Base-by-base conservation (phyloP, 1,140 invertebrate species). In the Neodiprion lecontei region DNA sequence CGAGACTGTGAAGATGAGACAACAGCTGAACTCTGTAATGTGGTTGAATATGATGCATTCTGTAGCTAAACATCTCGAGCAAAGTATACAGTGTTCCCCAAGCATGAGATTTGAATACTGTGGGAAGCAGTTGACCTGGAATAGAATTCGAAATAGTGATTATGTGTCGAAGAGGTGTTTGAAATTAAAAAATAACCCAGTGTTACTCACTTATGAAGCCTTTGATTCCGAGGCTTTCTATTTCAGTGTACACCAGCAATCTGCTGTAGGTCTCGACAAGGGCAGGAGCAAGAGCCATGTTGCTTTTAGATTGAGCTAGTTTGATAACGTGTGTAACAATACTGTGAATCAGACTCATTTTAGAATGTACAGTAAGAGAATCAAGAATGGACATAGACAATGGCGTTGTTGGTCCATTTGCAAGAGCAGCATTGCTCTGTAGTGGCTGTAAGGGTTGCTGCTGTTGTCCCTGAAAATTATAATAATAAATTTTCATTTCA, bases 311-410 rank as follows among this genome's bases (percentile, higher is more conserved):
- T 78, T 97, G 95, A 0, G 96, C 95, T 72, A 95, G 89, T 84
- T 97, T 97, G 14, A 96, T 95, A 1, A 98, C 94, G 81, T 97
- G 93, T 1, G 95, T 94, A 0, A 97, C 96, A 79, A 97, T 97
- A 69, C 94, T 95, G 82, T 99, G 97, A 73, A 99, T 98, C n/a
- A 99, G 87, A 76, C 96, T 97, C 97, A 99, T 99, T 87, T 99
- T 99, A 0, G 96, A 96, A 86, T 99, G 97, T 11, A 98, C 95
- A 0, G 98, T 98, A 14, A 99, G 86, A n/a, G 97, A 97, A 84
- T 99, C 98, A 4, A 99, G 86, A 21, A 98, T 93, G 47, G 94
- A 95, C 93, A 99, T 97, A 0, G 96, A 95, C 12, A 99, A 88
- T 0, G 97, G 97, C 14, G 94, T 92, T 0, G 94, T 96, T 9